phyloP scores from a whole-genome alignment of 1,140 invertebrate species.

The Drosophila eugracilis region DNA sequence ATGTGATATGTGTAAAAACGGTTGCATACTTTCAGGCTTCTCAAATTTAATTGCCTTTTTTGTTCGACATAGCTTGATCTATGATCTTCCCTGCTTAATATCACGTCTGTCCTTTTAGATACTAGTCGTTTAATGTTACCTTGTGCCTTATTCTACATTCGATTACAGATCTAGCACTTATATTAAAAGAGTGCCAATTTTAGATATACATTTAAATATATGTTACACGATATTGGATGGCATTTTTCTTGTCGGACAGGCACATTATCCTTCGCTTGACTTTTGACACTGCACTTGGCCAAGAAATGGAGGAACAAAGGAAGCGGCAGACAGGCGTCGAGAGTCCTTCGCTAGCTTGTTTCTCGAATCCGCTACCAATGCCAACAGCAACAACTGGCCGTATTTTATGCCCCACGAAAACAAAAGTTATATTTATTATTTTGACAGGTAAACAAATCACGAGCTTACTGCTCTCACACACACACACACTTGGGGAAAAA shows the following conservation, averaged over 20 bases:
- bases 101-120: too few relatives aligned
- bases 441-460: conserved; percentile 83
- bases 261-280: conserved; percentile 62
- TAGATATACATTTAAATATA: conserved; percentile 7
- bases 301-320: conserved; percentile 5
- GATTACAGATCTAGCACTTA: not conserved
- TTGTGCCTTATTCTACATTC: too few relatives aligned
- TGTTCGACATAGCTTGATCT: too few relatives aligned
- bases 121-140: too few relatives aligned
- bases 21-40: conserved; percentile 32
- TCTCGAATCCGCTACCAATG: conserved; percentile 56
- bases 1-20: not conserved
- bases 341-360: conserved; percentile 39
- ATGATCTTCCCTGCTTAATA: too few relatives aligned
- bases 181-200: conserved; percentile 1
- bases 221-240: conserved; percentile 12
- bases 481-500: conserved; percentile 18
- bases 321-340: conserved; percentile 39
- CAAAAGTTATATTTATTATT: conserved; percentile 83
- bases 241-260: conserved; percentile 56
- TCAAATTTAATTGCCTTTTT: too few relatives aligned
- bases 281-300: conserved; percentile 71
- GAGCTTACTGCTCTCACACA: conserved; percentile 52
- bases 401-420: conserved; percentile 77
- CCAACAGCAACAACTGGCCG: conserved; percentile 66